Evolutionary conservation across 2,113 vertebrate species (phyloP), one percentile per base, ranked within the genome.

Genomic region (Pachypanchax playfairii): DNA sequence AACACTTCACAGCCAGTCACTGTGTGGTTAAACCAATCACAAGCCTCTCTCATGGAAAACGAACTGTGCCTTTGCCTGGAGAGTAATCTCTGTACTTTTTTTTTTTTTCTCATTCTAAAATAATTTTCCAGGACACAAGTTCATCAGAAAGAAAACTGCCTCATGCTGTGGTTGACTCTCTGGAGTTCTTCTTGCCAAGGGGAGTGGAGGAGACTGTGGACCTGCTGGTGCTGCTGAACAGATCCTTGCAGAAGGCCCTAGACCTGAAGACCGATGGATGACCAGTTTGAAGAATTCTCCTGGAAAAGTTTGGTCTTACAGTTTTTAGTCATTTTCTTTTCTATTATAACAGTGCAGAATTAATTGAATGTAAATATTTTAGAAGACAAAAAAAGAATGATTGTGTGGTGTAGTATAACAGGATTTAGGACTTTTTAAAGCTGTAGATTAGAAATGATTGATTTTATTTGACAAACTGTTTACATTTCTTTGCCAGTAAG

Each of bases 171-270:
- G 66, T 69, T 5, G 80, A 57, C 1, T 47, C 80, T 31, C 85
- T 88, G 73, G 77, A 79, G 59, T 66, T 90, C 9, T 87, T 81
- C 52, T 70, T 91, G 20, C 90, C 83, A 0, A 70, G 82, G n/a
- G 75, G 73, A 9, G 55, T 65, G 10, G 42, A 21, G 4, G 41
- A 53, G 26, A 21, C 70, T 9, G 53, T 0, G 17, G 77, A 81
- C 21, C 72, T 91, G 51, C 14, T 70, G 52, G n/a, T 0, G 7
- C 60, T 89, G 77, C 70, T 90, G 35, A 75, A 66, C 43, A 79
- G 71, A 85, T 79, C 87, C 2, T 39, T 89, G 24, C 66, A 26
- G 0, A 69, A 70, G n/a, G 58, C 72, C 2, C 36, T 39, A 14
- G 65, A 74, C 10, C 11, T 29, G 9, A 25, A 26, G 4, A 18